A percentile compares a stretch with the other conserved stretches of the same genome.
phyloP scores from a whole-genome alignment of 2,113 vertebrate genomes.

The Chinchilla lanigera region DNA sequence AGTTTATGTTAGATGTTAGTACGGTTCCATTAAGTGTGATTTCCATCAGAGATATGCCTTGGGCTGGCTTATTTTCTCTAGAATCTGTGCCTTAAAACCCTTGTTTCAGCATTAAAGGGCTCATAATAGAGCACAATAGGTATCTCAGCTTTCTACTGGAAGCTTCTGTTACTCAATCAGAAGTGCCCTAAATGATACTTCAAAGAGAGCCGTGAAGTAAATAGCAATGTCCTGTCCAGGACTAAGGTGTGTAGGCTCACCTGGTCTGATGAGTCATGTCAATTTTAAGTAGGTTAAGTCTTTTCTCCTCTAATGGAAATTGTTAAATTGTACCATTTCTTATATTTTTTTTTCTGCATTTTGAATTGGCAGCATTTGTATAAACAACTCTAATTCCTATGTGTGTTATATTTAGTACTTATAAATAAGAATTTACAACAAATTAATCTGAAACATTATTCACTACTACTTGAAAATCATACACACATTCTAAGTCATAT shows the following conservation, averaged over 20 bases:
- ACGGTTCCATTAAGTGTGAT: not conserved
- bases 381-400: not conserved
- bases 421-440: not conserved
- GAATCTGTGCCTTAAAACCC: not conserved
- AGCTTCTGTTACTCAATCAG: not conserved
- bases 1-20: not conserved
- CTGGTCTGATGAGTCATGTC: not conserved
- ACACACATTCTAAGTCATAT: not conserved
- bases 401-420: not conserved
- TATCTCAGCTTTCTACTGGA: not conserved
- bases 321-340: not conserved
- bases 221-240: not conserved
- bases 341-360: not conserved
- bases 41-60: not conserved
- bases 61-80: not conserved
- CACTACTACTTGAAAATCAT: not conserved
- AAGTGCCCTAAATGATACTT: not conserved
- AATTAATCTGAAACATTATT: not conserved
- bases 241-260: not conserved
- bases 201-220: not conserved
- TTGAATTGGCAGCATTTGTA: not conserved
- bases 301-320: not conserved
- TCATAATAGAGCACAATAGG: not conserved
- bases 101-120: not conserved
- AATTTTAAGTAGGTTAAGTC: not conserved